Evolutionary conservation across 2,888 invertebrate genomes (phyloP).

Genomic region (Eueremaeus valkanovi): DNA sequence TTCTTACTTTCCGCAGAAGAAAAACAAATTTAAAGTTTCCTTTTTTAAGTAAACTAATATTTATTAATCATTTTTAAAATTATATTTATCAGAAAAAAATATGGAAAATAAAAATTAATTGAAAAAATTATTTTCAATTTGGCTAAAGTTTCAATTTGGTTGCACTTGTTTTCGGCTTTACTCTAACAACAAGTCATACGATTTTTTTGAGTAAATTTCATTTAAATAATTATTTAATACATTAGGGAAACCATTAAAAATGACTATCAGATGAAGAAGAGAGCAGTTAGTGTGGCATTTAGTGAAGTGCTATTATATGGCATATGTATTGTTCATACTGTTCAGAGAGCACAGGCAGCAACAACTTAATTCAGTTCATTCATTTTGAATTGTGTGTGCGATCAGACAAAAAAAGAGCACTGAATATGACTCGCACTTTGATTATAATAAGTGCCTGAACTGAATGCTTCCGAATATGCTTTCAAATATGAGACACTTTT

Average conservation of each 20-base stretch:
- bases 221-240: constrained; percentile 27
- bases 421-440: constrained; percentile 11
- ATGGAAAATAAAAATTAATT: neutral
- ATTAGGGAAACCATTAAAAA: constrained; percentile 29
- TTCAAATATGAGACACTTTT: neutral
- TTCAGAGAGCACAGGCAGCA: neutral
- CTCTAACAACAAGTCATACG: too few species aligned
- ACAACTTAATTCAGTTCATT: neutral
- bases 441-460: constrained; percentile 20
- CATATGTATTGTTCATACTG: constrained; percentile 24
- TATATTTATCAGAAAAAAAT: neutral
- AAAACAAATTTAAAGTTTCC: neutral
- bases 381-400: neutral
- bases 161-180: neutral
- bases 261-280: constrained; percentile 25
- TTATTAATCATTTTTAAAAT: constrained; percentile 10
- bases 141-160: neutral
- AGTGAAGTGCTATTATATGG: constrained; percentile 27
- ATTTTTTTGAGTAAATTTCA: neutral
- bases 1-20: neutral
- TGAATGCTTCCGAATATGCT: constrained; percentile 6
- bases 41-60: neutral
- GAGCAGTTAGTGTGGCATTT: constrained; percentile 12
- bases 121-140: constrained; percentile 11
- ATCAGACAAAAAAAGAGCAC: neutral